These are phyloP conservation scores for Diogma glabrata DNA, from an alignment of 2,888 invertebrate genomes.

Conservation along the genomic window DNA sequence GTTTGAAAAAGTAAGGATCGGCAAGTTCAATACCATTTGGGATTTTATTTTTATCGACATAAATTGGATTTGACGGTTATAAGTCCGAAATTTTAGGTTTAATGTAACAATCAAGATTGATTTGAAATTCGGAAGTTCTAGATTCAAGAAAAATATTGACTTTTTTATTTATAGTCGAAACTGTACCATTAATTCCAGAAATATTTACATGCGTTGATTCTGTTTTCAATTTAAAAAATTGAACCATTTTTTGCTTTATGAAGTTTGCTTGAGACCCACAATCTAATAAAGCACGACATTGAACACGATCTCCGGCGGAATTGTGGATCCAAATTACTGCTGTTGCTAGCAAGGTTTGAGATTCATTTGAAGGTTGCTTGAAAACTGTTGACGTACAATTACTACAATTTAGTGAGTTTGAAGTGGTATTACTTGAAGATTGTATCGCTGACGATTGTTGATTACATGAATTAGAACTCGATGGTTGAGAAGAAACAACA, in stretches of 20 bases:
- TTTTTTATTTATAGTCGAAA: background rate
- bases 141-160: background rate
- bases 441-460: no score
- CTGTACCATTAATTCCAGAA: background rate
- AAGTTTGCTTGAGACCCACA: background rate
- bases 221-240: background rate
- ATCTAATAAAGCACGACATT: background rate
- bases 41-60: no score
- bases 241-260: background rate
- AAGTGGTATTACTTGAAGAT: no score
- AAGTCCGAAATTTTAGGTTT: no score
- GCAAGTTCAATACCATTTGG: constrained; percentile 4
- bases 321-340: background rate
- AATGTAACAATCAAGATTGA: no score
- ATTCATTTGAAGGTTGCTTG: background rate
- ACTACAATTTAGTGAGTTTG: no score
- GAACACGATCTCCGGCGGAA: background rate
- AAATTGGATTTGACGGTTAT: no score
- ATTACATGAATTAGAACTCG: no score
- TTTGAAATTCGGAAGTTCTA: no score
- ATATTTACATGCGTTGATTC: background rate
- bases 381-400: background rate
- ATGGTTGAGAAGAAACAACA: background rate
- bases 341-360: background rate
- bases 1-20: constrained; percentile 6